These are phyloP conservation scores for Ondatra zibethicus DNA, from an alignment of 2,113 vertebrate genomes.

Conservation along the genomic window DNA sequence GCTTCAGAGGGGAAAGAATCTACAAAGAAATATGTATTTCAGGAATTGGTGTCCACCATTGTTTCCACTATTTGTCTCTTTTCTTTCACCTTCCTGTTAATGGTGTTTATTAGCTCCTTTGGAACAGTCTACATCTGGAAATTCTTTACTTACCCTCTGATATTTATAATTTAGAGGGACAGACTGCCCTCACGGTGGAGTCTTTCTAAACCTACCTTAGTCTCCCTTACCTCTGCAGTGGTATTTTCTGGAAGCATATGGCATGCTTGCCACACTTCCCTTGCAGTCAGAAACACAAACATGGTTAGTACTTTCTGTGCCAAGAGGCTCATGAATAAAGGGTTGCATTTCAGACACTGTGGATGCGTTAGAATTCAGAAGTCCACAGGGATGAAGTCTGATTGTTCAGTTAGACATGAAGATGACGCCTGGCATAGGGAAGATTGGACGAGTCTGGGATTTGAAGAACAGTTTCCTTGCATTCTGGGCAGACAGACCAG, in stretches of 20 bases:
- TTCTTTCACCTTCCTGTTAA: background rate
- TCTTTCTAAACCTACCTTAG: background rate
- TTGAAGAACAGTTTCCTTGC: slow-evolving; percentile 33
- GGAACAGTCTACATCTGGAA: background rate
- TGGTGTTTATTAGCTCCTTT: slow-evolving; percentile 27
- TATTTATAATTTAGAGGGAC: background rate
- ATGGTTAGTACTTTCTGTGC: background rate
- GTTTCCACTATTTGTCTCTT: slow-evolving; percentile 40
- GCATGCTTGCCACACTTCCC: background rate
- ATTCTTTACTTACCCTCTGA: background rate
- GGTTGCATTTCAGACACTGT: background rate
- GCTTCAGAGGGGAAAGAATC: background rate
- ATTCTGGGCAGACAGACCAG: background rate
- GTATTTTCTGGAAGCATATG: background rate
- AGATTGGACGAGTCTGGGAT: background rate
- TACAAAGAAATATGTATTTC: slow-evolving; percentile 28
- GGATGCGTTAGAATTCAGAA: background rate
- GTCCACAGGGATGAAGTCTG: slow-evolving; percentile 11
- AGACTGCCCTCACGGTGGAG: background rate
- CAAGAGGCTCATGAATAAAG: background rate
- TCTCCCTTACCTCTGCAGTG: background rate
- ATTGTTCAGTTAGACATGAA: background rate
- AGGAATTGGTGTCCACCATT: slow-evolving; percentile 20
- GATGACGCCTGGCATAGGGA: background rate
- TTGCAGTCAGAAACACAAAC: background rate